Evolutionary conservation across 2,113 vertebrate genomes (phyloP).

Genomic region (Amblyornis subalaris): DNA sequence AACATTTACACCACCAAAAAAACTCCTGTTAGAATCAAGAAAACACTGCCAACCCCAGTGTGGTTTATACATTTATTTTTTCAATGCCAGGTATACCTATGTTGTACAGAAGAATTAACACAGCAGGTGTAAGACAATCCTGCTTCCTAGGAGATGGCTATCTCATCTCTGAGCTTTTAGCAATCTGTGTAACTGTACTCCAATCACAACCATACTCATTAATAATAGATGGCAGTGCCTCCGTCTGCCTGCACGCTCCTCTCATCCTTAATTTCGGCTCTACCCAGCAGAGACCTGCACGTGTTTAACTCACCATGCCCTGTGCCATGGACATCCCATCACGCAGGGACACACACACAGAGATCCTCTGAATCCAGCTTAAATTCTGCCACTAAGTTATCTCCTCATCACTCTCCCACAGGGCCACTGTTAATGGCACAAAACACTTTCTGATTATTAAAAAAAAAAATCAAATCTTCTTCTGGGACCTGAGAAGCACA

Average conservation of each 20-base stretch:
- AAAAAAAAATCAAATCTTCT: neutral
- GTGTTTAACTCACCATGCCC: neutral
- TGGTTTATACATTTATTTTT: neutral
- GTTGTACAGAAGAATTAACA: neutral
- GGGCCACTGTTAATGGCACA: neutral
- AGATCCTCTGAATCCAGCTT: neutral
- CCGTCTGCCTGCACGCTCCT: neutral
- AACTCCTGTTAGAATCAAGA: neutral
- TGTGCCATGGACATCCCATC: rapidly evolving
- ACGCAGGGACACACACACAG: neutral
- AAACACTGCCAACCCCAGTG: neutral
- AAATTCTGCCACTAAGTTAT: neutral
- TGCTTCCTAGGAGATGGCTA: neutral
- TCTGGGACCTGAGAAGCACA: neutral
- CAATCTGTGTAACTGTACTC: neutral
- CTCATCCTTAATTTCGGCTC: neutral
- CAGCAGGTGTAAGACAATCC: neutral
- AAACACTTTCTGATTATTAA: neutral
- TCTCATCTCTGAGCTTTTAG: neutral
- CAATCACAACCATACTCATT: neutral
- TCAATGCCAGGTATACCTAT: neutral
- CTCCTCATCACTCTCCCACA: neutral
- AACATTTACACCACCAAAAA: neutral
- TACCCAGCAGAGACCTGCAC: rapidly evolving
- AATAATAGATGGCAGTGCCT: neutral